phyloP scores from a whole-genome alignment of 2,797 vertebrate species.

The Lepilemur septentrionalis region DNA sequence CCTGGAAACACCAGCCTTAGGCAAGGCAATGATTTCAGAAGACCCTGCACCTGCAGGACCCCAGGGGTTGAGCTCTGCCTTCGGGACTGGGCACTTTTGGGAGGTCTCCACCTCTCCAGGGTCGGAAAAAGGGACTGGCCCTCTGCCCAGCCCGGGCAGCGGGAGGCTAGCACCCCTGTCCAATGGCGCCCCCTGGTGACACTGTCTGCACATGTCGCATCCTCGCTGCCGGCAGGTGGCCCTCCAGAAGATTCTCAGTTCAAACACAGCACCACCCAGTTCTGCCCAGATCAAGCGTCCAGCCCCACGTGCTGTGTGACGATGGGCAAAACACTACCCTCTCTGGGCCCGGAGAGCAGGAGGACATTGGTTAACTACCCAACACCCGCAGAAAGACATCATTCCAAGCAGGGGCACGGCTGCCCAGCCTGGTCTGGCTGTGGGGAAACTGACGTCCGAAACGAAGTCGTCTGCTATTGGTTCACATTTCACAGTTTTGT shows the following conservation, averaged over 20 bases:
- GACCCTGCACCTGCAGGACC: too few species aligned
- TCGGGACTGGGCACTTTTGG: not conserved
- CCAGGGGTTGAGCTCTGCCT: not conserved
- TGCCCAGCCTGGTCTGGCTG: not conserved
- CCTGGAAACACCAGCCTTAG: not conserved
- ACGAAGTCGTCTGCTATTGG: not conserved
- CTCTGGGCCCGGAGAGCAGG: not conserved
- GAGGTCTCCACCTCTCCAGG: not conserved
- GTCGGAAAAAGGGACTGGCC: too few species aligned
- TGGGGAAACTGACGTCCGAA: not conserved
- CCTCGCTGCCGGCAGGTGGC: too few species aligned
- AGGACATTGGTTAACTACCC: not conserved
- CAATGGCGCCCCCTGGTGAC: not conserved
- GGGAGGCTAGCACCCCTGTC: not conserved
- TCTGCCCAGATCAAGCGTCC: not conserved
- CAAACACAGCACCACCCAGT: too few species aligned
- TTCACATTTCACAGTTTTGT: not conserved
- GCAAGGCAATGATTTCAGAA: not conserved
- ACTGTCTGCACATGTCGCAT: fast-evolving
- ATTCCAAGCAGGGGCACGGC: not conserved
- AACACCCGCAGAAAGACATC: not conserved
- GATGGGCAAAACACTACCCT: not conserved
- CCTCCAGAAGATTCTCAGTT: too few species aligned
- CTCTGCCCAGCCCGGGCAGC: fast-evolving
- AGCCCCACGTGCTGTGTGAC: not conserved